Evolutionary conservation across 2,113 vertebrate species (phyloP), one percentile per base, ranked within the genome.

Genomic region (Microcebus jonahi): DNA sequence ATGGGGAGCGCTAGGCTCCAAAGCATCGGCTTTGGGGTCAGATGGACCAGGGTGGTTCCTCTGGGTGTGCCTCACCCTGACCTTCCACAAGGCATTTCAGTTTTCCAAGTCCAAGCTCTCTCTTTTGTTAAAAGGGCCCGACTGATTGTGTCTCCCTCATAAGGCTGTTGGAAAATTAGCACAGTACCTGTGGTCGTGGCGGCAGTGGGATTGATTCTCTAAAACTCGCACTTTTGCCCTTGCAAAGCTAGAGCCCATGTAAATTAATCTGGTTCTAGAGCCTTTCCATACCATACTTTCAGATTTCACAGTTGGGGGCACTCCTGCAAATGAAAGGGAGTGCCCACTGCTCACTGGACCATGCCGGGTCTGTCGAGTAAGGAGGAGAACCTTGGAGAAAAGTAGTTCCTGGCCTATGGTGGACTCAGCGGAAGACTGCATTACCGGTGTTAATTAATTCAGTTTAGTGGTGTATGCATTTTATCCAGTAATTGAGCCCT

Each of bases 1-100:
- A 20, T n/a, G 82, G 20, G 4, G 75, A 42, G 36, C 17, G 6
- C 63, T 1, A 0, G 18, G 13, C 45, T 42, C 61, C 0, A 11
- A 76, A 86, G 27, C 20, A 6, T 8, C 27, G 65, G 6, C 42
- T 68, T 42, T 63, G 87, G 82, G 31, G 10, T 61, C 63, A 8
- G 2, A 17, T 5, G 36, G 25, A 80, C 61, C 13, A 20, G 68
- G 57, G 14, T 73, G 92, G 18, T 27, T 11, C 20, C 67, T 39
- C 13, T 10, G 36, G 77, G 55, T 77, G 83, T 82, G 91, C n/a
- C 63, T 65, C 53, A 5, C 23, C 9, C 73, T 11, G 53, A 65
- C n/a, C 63, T 29, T 34, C 0, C 17, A 21, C 10, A 5, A 39
- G 65, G n/a, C 53, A 9, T n/a, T 25, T 34, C 2, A 77, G 48